Evolutionary conservation across 2,113 vertebrate species (phyloP), one percentile per base, ranked within the genome.

Genomic region (Oostethus manadensis): DNA sequence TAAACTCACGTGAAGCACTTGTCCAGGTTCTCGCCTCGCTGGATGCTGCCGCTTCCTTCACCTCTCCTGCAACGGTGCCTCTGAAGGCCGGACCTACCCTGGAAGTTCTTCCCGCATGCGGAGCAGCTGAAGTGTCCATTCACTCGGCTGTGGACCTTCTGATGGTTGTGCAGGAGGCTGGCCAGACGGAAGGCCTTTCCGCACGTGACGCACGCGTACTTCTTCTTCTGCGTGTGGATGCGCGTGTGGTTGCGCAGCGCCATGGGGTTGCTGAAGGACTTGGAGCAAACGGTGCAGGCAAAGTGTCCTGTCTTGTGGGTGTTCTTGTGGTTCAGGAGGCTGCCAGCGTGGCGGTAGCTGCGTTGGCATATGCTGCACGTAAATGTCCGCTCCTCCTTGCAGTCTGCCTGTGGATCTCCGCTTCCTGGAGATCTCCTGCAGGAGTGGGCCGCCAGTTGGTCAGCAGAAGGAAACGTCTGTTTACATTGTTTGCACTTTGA

Each of bases 131-230:
- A 90, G 69, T 88, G 87, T 35, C 79, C 84, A 1, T 66, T 71
- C 18, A 43, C 75, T n/a, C 80, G 77, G 42, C 68, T 70, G 76
- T 92, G 92, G 68, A 87, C 68, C 78, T 88, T 89, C 68, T 90
- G 85, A 72, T 94, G 92, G 77, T 88, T 91, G 68, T 87, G 85
- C 22, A 93, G 89, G 62, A 93, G 88, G 22, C 81, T 89, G 40
- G 89, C 90, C 20, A 88, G 86, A 48, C 89, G 89, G 73, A 93
- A 93, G 42, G 89, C 85, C 76, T 92, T 87, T 6, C 91, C 90
- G 6, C 93, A 93, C 0, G 91, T 89, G 22, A 79, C 74, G 58
- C 92, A 92, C 45, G 81, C 79, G 17, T 88, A 89, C 70, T 85
- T 86, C 50, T 91, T 93, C 73, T 89, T 86, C 66, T 89, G 85